Conservation (phyloP, 2,113 vertebrate species). For the Dicaeum eximium region DNA sequence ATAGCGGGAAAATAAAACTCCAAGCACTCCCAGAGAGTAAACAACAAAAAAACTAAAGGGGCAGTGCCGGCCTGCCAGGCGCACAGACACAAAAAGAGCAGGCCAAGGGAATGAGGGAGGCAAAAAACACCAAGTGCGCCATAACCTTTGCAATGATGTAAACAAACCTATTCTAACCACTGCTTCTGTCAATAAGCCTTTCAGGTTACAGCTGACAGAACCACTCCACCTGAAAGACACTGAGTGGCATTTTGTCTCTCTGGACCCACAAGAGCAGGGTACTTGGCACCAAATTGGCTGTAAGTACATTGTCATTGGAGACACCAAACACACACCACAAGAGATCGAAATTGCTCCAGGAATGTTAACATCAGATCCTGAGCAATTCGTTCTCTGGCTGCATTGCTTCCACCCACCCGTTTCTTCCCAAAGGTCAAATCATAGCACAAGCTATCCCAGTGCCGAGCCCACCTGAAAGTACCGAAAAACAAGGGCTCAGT, state of each 20-base stretch:
- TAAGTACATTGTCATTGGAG: background rate
- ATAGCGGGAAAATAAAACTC: too few relatives aligned
- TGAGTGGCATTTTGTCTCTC: background rate
- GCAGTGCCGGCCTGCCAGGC: background rate
- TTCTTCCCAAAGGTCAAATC: too few relatives aligned
- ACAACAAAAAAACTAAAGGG: background rate
- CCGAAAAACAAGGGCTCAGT: too few relatives aligned
- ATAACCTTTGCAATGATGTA: background rate
- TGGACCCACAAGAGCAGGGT: background rate
- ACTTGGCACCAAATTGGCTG: background rate
- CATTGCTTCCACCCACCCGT: background rate
- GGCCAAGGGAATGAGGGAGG: background rate
- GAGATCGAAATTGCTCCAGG: background rate
- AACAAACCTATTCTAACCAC: background rate
- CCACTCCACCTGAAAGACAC: background rate
- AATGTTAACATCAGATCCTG: background rate
- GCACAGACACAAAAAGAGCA: background rate
- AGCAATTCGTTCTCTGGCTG: background rate
- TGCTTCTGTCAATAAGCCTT: background rate
- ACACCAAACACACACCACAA: too few relatives aligned
- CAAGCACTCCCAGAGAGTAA: background rate
- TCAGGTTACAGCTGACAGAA: background rate
- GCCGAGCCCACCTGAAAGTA: too few relatives aligned
- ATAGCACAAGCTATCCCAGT: too few relatives aligned
- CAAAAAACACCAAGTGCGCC: rapidly evolving